Evolutionary conservation across 2,888 invertebrate genomes (phyloP), one percentile per base, ranked within the genome.

Genomic region (Ctenicera cuprea): DNA sequence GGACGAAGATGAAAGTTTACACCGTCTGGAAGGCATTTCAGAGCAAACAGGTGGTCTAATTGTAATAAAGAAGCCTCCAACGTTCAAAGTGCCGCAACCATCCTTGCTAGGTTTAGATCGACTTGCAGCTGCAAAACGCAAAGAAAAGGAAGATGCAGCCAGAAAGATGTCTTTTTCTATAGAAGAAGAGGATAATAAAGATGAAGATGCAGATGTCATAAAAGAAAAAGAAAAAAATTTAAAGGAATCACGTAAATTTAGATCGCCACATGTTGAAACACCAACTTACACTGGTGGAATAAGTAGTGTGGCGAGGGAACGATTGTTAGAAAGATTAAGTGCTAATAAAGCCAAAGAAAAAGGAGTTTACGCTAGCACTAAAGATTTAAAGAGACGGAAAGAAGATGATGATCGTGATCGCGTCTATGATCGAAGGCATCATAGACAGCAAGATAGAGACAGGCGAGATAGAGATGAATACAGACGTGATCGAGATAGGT

Each of bases 261-360:
- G 98, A 59, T 90, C 91, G 61, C 90, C 93, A 11, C 91, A 93
- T 80, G 94, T 94, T 81, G 98, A 98, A 88, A 98, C 98, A 0
- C 98, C 98, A 0, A 95, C 97, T 0, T 93, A 98, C 83, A 97
- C 97, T 0, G 98, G 97, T 3, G 98, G 98, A 4, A 94, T 98
- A 20, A 95, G 95, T 30, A 91, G 92, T 70, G 92, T 92, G 83
- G 95, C 95, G 0, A 89, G 93, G 70, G 92, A 93, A 80, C 90
- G 95, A 54, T 89, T 95, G 82, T 87, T 93, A 37, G 92, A 94
- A 82, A 89, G 94, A 75, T 88, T 92, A 73, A 83, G 78, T 71
- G 75, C 81, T 12, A 83, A 78, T 70, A 90, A 90, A 82, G 88
- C 91, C 65, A 90, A 90, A 84, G 92, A 93, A 77, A 91, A 94